A percentile compares a stretch with the other conserved stretches of the same genome.
phyloP scores from a whole-genome alignment of 2,797 vertebrate species.

The Pipistrellus kuhlii region DNA sequence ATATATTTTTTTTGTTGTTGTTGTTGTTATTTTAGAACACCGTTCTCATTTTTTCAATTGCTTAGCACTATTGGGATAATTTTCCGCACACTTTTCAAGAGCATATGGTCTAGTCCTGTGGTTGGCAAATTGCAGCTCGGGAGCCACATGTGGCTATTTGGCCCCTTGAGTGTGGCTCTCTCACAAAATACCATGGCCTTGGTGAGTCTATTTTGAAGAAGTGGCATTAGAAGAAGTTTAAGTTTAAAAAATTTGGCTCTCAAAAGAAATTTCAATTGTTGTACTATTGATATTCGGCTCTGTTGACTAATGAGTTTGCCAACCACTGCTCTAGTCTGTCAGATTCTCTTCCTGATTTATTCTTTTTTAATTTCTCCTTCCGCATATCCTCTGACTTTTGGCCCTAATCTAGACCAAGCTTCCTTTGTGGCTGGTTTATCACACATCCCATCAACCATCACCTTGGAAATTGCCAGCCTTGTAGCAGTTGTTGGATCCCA shows the following conservation, averaged over 20 bases:
- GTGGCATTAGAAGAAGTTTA: no score
- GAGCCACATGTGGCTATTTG: no score
- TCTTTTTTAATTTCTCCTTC: not conserved
- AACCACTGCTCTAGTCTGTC: not conserved
- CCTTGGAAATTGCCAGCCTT: not conserved
- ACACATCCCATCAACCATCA: not conserved
- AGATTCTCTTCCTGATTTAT: not conserved
- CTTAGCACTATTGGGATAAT: not conserved
- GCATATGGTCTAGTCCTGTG: not conserved
- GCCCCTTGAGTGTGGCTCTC: no score
- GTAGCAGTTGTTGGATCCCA: not conserved
- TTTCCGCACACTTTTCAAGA: not conserved
- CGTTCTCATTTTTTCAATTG: not conserved
- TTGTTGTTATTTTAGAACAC: not conserved
- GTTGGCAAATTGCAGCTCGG: no score
- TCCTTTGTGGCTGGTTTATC: not conserved
- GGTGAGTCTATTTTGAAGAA: no score
- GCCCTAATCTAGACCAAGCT: not conserved
- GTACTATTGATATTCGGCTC: no score
- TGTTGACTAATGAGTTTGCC: no score
- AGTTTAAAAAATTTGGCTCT: no score
- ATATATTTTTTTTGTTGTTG: no score
- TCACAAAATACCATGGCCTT: no score
- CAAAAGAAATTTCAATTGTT: no score
- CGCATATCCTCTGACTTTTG: not conserved